These are phyloP conservation scores for Megaustenia siamemsis DNA, from an alignment of 2,888 invertebrate species.

Conservation along the genomic window DNA sequence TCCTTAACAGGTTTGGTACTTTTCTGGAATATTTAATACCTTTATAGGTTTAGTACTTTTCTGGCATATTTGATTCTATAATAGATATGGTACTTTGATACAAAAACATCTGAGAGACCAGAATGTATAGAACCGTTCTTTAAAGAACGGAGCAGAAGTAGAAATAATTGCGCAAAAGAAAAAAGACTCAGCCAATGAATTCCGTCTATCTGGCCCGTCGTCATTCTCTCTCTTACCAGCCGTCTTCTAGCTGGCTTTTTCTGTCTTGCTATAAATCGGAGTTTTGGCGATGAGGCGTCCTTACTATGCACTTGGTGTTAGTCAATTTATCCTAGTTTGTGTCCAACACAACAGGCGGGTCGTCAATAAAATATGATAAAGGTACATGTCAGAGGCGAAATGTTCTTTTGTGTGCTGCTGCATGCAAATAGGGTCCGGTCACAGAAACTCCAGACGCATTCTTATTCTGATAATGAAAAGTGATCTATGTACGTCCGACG, in stretches of 20 bases:
- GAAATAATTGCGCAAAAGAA: background rate
- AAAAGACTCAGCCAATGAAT: background rate
- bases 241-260: background rate
- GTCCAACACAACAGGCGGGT: conserved; percentile 6
- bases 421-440: conserved; percentile 40
- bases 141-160: background rate
- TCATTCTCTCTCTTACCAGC: background rate
- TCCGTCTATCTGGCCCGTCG: background rate
- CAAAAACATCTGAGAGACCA: no score
- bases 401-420: conserved; percentile 33
- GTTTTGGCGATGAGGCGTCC: background rate
- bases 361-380: conserved; percentile 32
- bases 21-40: no score
- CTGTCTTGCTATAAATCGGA: conserved; percentile 3
- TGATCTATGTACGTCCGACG: conserved; percentile 47
- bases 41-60: no score
- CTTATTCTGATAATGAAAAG: conserved; percentile 42
- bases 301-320: conserved; percentile 22
- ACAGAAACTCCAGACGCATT: conserved; percentile 29
- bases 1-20: no score
- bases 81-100: no score
- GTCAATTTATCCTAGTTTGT: conserved; percentile 31
- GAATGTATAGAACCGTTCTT: background rate
- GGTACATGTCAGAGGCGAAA: conserved; percentile 18
- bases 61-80: no score